Evolutionary conservation across 2,888 invertebrate genomes (phyloP).

Genomic region (Didymodactylos carnosus): DNA sequence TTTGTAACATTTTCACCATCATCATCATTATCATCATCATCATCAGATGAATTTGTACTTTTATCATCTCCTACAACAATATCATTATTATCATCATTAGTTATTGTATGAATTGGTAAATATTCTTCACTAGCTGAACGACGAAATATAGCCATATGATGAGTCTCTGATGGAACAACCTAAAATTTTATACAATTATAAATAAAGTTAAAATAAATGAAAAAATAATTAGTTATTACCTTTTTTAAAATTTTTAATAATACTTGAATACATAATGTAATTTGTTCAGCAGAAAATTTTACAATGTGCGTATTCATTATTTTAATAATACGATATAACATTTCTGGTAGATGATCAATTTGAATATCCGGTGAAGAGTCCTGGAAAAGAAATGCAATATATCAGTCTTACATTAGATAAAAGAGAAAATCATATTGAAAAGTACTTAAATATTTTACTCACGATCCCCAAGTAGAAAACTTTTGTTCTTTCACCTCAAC

Average conservation of each 20-base stretch:
- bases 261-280: background rate
- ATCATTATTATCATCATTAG: background rate
- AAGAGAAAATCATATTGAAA: no score
- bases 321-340: slow-evolving; percentile 38
- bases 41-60: no score
- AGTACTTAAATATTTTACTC: no score
- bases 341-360: slow-evolving; percentile 54
- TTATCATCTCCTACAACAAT: background rate
- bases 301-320: slow-evolving; percentile 32
- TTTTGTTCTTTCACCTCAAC: no score
- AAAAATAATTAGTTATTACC: no score
- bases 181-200: no score
- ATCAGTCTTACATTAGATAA: no score
- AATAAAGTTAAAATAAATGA: no score
- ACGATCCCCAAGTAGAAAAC: no score
- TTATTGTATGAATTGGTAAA: background rate
- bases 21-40: background rate
- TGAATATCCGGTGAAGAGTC: slow-evolving; percentile 58
- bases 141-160: background rate
- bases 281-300: background rate
- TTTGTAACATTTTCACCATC: background rate
- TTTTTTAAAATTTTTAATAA: background rate
- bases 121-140: background rate
- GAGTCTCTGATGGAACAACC: background rate
- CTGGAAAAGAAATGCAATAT: slow-evolving; percentile 19